phyloP scores from a whole-genome alignment of 2,113 vertebrate genomes.

The Tautogolabrus adspersus region DNA sequence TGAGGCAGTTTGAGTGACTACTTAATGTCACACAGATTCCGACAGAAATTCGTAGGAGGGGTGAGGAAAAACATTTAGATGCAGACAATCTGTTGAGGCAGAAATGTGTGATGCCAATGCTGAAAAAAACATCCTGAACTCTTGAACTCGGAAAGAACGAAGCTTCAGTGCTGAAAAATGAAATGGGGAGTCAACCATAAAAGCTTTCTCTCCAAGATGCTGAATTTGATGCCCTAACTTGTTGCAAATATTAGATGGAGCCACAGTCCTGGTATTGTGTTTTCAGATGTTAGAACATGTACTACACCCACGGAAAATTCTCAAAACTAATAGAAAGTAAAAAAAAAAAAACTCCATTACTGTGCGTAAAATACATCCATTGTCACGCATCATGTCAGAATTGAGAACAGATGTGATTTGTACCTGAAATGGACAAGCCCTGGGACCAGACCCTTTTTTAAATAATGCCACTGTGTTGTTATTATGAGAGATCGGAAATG shows the following conservation, averaged over 20 bases:
- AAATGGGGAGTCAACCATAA: background rate
- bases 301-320: too few relatives aligned
- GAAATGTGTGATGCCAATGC: background rate
- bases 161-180: background rate
- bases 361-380: too few relatives aligned
- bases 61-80: background rate
- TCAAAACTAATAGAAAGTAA: too few relatives aligned
- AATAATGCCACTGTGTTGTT: constrained; percentile 66
- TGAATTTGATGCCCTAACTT: background rate
- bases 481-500: constrained; percentile 40
- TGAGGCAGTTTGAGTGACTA: background rate
- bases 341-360: too few relatives aligned
- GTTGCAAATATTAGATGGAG: background rate
- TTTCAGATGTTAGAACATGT: too few relatives aligned
- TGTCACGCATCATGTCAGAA: too few relatives aligned
- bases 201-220: background rate
- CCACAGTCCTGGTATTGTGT: too few relatives aligned
- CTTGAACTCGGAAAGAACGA: background rate
- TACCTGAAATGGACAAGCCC: too few relatives aligned
- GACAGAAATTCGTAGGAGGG: background rate
- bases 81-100: background rate
- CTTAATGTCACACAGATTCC: background rate
- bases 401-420: too few relatives aligned
- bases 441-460: constrained; percentile 32
- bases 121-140: background rate